Conservation (phyloP, 2,797 vertebrate species). For the Pipistrellus nathusii region DNA sequence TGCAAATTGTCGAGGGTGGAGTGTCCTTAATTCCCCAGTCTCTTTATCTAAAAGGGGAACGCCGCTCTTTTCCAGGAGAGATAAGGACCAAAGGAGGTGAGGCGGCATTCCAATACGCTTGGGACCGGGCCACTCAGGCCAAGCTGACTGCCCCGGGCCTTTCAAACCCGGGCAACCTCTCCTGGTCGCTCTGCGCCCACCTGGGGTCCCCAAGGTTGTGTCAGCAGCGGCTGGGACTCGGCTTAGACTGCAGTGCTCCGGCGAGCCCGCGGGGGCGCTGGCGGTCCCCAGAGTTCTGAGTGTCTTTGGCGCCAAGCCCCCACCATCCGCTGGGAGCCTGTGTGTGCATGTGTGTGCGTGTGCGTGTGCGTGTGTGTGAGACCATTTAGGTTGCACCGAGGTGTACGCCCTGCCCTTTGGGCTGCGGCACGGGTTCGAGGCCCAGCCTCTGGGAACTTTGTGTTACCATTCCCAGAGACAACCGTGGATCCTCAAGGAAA, state of each 20-base stretch:
- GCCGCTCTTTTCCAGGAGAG: background rate
- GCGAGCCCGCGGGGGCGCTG: background rate
- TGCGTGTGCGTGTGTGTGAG: no score
- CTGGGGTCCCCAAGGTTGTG: background rate
- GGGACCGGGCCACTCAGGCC: background rate
- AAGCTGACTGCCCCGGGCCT: background rate
- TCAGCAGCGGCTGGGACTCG: background rate
- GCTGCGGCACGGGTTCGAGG: background rate
- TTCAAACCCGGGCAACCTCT: background rate
- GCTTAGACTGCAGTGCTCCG: background rate
- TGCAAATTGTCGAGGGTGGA: background rate
- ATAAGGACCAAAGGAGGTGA: background rate
- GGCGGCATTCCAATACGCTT: background rate
- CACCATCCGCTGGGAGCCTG: background rate
- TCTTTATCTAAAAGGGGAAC: background rate
- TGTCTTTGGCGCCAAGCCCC: background rate
- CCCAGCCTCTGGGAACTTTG: background rate
- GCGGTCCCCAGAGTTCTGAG: background rate
- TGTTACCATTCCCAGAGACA: background rate
- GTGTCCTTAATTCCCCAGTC: slow-evolving; percentile 7
- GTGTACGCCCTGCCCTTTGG: background rate
- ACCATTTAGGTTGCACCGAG: background rate
- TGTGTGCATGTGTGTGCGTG: no score
- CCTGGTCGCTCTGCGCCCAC: background rate
- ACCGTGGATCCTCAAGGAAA: background rate